Evolutionary conservation across 2,797 vertebrate genomes (phyloP), one percentile per base, ranked within the genome.

Genomic region (Danio aesculapii): DNA sequence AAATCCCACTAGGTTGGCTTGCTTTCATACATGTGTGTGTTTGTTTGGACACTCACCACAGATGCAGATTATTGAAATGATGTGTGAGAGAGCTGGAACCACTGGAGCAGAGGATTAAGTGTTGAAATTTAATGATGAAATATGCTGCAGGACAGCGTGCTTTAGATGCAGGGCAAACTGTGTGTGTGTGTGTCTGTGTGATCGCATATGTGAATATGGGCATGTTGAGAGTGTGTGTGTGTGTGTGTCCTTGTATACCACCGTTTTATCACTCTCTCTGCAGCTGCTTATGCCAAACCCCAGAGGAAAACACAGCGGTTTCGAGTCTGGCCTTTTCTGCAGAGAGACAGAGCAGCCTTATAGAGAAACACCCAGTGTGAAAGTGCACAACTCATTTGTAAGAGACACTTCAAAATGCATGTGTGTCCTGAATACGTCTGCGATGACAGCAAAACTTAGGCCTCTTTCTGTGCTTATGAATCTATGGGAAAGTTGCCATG

Each of bases 31-130:
- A 63, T 53, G 30, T 76, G 89, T 83, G 47, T 41, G 68, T 73
- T 43, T 70, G 39, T 50, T 69, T 41, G 47, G 63, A 67, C 8
- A 8, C 69, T 75, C 44, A 88, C 68, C 81, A 85, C 90, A 89
- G 89, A 93, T 92, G 92, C 92, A 94, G 92, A 93, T 93, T 94
- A 94, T 93, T 93, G 90, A 93, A 94, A 94, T 92, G 86, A 90
- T 89, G 84, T 89, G 84, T 84, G 86, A 89, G 88, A 88, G 89
- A 91, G 89, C 88, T 75, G 81, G 87, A 90, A 90, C 91, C 93
- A 93, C 88, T 93, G 92, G 90, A 94, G 93, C 93, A 94, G 90
- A 91, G 93, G 93, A 95, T 95, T 95, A 94, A 93, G 91, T 95
- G 92, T 91, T 95, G 91, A 90, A 88, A 91, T 88, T 89, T 94